Base-by-base conservation (phyloP, 2,113 vertebrate species). In the Trochalopteron elliotii region DNA sequence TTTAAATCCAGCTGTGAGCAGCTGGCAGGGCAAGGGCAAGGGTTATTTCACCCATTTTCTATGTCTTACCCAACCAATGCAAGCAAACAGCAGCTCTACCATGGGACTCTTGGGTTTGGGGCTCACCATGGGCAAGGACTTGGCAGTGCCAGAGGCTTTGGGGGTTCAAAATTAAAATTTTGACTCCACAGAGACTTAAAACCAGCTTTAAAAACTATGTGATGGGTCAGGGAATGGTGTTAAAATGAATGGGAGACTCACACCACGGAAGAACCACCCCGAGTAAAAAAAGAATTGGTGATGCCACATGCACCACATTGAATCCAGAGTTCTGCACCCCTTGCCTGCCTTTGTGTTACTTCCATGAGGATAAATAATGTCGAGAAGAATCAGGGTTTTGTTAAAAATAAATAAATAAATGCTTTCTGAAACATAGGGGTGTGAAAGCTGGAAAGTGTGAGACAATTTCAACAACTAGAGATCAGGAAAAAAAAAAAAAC, bases 231-330 rank as follows among this genome's bases (percentile, higher is more conserved):
- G 22, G 20, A 49, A 28, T 0, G 3, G 1, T 4, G 4, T 7
- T 56, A 52, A 71, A 64, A 52, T 3, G 31, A 87, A n/a, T 15
- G 49, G 65, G 19, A n/a, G 12, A 12, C 7, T 63, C 15, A 5
- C 18, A n/a, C 0, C 0, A 1, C 4, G 12, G 59, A 74, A 87
- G 30, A 87, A 63, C 19, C 4, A 5, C 21, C 7, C 4, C 13
- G n/a, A 20, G n/a, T 15, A 23, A 31, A 14, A 52, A 70, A 33
- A 9, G 15, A 27, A 9, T 72, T 15, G 19, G 35, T 0, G 2
- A 7, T 59, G 13, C 13, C 60, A 53, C 35, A 0, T 2, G 17
- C 24, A 30, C 10, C 22, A n/a, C 8, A 10, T 1, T 5, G 5
- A 40, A 64, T 15, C 5, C 31, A 72, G 61, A 92, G 24, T 5